Percentiles rank a stretch among this genome's conserved stretches.
Conservation (phyloP, 2,797 vertebrate genomes). For the Sebastes oblongus region DNA sequence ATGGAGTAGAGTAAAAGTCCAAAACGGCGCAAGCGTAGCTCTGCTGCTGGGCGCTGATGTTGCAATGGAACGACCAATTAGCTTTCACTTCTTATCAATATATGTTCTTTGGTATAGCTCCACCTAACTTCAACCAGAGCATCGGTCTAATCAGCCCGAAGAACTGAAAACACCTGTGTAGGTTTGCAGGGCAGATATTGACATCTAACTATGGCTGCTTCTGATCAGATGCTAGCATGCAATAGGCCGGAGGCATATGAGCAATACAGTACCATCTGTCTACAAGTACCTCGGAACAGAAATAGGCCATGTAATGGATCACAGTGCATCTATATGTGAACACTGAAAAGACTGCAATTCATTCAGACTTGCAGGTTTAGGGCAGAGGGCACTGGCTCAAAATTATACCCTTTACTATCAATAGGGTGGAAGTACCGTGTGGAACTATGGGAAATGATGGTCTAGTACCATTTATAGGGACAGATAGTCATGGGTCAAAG, state of each 20-base stretch:
- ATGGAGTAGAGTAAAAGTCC: too few species aligned
- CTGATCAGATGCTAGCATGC: neutral
- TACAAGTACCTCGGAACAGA: neutral
- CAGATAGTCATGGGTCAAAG: neutral
- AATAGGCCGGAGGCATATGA: neutral
- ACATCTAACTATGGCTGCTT: neutral
- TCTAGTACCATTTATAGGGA: neutral
- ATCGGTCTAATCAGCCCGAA: neutral
- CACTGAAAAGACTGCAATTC: neutral
- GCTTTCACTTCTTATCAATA: neutral
- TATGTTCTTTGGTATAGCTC: neutral
- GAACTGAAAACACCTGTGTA: neutral
- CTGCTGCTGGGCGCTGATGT: too few species aligned
- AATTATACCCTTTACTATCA: neutral
- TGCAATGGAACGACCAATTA: too few species aligned
- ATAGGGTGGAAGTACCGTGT: neutral
- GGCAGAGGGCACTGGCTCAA: neutral
- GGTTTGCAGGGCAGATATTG: neutral
- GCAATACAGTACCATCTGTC: neutral
- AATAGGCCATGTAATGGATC: slow-evolving; percentile 1
- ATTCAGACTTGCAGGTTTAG: neutral
- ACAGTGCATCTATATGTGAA: neutral
- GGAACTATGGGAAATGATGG: neutral
- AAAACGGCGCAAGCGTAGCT: too few species aligned
- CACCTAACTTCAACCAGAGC: neutral